Evolutionary conservation across 2,113 vertebrate species (phyloP).

Genomic region (Chelonoidis abingdonii): DNA sequence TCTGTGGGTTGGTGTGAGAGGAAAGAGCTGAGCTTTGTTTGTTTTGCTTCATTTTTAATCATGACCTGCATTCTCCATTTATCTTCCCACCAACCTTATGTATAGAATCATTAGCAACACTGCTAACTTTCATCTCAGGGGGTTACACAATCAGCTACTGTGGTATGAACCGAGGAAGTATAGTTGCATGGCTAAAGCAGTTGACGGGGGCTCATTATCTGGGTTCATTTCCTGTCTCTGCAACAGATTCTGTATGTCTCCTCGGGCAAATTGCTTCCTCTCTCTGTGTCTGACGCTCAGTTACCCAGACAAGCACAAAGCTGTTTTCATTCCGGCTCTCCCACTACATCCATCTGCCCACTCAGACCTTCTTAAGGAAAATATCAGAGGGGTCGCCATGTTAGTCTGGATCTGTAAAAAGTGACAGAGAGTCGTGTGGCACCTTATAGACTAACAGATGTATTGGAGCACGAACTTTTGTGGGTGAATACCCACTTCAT

Average conservation of each 20-base stretch:
- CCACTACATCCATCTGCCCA: background rate
- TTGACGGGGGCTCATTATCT: background rate
- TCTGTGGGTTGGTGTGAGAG: background rate
- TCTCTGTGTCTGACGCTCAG: background rate
- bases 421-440: too few species aligned
- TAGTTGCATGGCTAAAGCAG: background rate
- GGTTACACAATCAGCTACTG: background rate
- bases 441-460: too few species aligned
- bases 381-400: too few species aligned
- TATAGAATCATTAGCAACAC: background rate
- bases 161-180: background rate
- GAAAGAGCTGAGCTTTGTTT: background rate
- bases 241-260: background rate
- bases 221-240: background rate
- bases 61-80: background rate
- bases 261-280: background rate
- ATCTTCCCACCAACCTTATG: background rate
- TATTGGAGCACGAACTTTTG: too few species aligned
- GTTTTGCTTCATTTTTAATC: background rate
- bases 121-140: background rate
- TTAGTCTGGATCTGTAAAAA: too few species aligned
- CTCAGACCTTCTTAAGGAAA: background rate
- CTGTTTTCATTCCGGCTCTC: background rate
- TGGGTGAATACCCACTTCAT: too few species aligned
- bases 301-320: background rate